Conservation (phyloP, 2,113 vertebrate genomes). For the Tiliqua scincoides region DNA sequence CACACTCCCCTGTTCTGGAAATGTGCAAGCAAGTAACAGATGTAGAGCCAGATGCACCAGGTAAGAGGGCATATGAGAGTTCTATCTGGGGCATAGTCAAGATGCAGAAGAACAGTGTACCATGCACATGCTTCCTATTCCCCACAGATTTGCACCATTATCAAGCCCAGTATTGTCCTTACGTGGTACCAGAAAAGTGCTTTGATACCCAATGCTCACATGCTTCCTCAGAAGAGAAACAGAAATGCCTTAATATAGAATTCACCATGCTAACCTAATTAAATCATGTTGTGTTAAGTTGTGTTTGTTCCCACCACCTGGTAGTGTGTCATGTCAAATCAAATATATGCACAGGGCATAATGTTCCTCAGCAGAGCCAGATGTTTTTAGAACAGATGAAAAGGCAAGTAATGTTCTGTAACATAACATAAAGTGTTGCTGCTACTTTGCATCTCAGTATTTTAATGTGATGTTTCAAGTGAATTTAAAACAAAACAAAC, state of each 20-base stretch:
- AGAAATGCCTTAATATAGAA: not conserved
- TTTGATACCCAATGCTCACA: not conserved
- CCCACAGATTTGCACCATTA: not conserved
- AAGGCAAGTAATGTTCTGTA: conserved; percentile 3
- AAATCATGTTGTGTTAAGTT: conserved; percentile 32
- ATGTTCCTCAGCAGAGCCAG: not conserved
- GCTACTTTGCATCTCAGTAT: not conserved
- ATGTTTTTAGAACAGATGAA: conserved; percentile 15
- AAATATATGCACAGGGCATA: conserved; percentile 12
- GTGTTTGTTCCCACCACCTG: not conserved
- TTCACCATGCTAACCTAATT: not conserved
- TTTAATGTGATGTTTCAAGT: not conserved
- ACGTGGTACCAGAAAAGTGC: not conserved
- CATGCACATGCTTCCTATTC: no score
- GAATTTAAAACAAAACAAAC: conserved; percentile 1
- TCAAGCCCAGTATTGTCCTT: no score
- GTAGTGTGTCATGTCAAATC: conserved; percentile 9
- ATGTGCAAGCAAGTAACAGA: not conserved
- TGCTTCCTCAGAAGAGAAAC: conserved; percentile 11
- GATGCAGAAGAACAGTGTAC: not conserved
- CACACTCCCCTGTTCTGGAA: not conserved
- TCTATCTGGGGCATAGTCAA: not conserved
- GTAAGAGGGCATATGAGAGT: not conserved
- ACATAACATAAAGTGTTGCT: not conserved
- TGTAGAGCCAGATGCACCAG: not conserved